A percentile compares a stretch with the other conserved stretches of the same genome.
phyloP scores from a whole-genome alignment of 2,888 invertebrate genomes.

The Athalia cordata region DNA sequence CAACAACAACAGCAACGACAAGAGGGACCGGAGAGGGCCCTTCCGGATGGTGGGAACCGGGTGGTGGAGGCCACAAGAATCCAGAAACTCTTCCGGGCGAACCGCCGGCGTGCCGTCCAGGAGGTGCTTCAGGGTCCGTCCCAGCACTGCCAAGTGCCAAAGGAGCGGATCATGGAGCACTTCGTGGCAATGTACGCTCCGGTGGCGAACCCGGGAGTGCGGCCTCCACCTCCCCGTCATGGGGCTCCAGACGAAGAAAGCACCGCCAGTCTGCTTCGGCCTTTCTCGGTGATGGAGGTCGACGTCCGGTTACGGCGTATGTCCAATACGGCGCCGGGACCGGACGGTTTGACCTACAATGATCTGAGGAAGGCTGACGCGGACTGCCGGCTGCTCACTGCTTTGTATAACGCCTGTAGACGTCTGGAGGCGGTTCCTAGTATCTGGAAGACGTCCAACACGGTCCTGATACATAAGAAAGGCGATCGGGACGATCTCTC shows the following conservation, averaged over 20 bases:
- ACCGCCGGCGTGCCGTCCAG: constrained; percentile 13
- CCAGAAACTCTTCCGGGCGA: background rate
- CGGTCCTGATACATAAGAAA: constrained; percentile 50
- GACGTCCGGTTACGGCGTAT: constrained; percentile 17
- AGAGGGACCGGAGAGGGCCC: background rate
- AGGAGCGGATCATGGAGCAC: constrained; percentile 22
- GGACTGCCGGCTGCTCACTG: constrained; percentile 45
- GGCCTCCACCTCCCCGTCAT: background rate
- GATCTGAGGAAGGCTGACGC: constrained; percentile 52
- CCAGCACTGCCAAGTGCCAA: constrained; percentile 17
- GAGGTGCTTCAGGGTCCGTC: constrained; percentile 26
- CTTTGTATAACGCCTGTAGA: constrained; percentile 51
- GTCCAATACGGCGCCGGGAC: background rate
- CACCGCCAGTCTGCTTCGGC: constrained; percentile 26
- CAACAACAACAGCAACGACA: background rate
- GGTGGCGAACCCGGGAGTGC: constrained; percentile 2
- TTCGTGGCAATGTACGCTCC: constrained; percentile 16
- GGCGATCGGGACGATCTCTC: constrained; percentile 51
- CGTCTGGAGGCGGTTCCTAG: constrained; percentile 47
- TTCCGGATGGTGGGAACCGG: background rate
- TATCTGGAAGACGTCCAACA: constrained; percentile 50
- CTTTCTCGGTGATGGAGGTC: constrained; percentile 6
- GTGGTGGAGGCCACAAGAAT: background rate
- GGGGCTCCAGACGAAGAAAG: constrained; percentile 15
- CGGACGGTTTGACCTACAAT: constrained; percentile 53